Evolutionary conservation across 2,888 invertebrate species (phyloP).

Genomic region (Chaitophorus viminalis): DNA sequence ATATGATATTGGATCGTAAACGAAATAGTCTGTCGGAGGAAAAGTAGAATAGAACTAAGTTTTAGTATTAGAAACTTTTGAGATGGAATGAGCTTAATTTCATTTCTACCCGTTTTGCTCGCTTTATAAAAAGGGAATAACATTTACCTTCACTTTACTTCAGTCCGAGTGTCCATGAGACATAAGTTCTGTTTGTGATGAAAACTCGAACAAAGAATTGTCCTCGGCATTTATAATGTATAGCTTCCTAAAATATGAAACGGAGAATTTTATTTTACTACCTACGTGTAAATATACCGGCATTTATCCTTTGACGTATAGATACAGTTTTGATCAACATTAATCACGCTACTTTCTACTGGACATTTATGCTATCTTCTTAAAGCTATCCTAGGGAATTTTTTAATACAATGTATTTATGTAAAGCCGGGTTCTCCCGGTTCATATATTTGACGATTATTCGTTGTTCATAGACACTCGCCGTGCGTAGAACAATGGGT

Average conservation of each 20-base stretch:
- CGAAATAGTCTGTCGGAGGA: neutral
- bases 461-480: too few relatives aligned
- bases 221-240: neutral
- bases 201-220: slow-evolving; percentile 19
- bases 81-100: slow-evolving; percentile 29
- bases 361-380: too few relatives aligned
- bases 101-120: slow-evolving; percentile 24
- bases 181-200: neutral
- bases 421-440: too few relatives aligned
- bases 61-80: slow-evolving; percentile 37
- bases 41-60: too few relatives aligned
- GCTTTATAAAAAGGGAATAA: neutral
- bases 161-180: neutral
- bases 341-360: too few relatives aligned
- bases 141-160: slow-evolving; percentile 35
- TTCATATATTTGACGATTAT: too few relatives aligned
- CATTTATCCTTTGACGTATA: too few relatives aligned
- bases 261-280: slow-evolving; percentile 8
- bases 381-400: too few relatives aligned
- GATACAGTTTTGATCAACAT: too few relatives aligned
- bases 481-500: too few relatives aligned
- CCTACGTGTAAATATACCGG: too few relatives aligned
- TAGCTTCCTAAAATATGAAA: neutral
- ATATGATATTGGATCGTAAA: slow-evolving; percentile 23
- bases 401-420: too few relatives aligned